These are phyloP conservation scores for Marcusenius ussheri DNA, from an alignment of 2,113 vertebrate genomes.

Conservation along the genomic window DNA sequence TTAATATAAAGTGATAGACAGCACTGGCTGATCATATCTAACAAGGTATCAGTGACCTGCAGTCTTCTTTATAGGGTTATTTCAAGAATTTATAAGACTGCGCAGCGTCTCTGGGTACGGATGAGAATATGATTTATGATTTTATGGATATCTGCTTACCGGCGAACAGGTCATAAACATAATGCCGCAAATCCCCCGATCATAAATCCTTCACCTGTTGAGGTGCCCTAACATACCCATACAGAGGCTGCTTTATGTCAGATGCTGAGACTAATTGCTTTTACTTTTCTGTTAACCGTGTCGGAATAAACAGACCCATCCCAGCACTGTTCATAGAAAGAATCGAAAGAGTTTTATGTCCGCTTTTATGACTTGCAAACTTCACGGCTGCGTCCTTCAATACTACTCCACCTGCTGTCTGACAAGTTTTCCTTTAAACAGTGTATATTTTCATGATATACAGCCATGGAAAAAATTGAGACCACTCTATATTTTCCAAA, in stretches of 20 bases:
- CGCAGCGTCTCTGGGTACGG: not conserved
- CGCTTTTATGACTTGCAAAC: not conserved
- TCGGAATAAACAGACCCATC: not conserved
- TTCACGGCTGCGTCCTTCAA: not conserved
- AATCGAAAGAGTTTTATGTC: not conserved
- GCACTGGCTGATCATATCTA: not conserved
- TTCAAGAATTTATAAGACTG: not conserved
- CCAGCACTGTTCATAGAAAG: not conserved
- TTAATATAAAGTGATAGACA: not conserved
- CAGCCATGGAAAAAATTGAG: no score
- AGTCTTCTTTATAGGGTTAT: not conserved
- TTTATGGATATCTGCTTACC: not conserved
- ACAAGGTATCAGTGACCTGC: not conserved
- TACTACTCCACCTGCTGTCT: not conserved
- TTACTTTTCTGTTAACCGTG: not conserved
- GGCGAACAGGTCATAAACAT: not conserved
- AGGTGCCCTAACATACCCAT: not conserved
- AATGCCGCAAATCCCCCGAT: not conserved
- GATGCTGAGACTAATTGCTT: not conserved
- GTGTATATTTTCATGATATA: not conserved
- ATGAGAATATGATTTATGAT: not conserved
- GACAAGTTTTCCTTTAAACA: not conserved
- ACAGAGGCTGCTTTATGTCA: not conserved
- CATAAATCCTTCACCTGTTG: not conserved
- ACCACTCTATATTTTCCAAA: no score